These are phyloP conservation scores for Myiotriccus ornatus DNA, from an alignment of 2,797 vertebrate genomes.

Conservation along the genomic window DNA sequence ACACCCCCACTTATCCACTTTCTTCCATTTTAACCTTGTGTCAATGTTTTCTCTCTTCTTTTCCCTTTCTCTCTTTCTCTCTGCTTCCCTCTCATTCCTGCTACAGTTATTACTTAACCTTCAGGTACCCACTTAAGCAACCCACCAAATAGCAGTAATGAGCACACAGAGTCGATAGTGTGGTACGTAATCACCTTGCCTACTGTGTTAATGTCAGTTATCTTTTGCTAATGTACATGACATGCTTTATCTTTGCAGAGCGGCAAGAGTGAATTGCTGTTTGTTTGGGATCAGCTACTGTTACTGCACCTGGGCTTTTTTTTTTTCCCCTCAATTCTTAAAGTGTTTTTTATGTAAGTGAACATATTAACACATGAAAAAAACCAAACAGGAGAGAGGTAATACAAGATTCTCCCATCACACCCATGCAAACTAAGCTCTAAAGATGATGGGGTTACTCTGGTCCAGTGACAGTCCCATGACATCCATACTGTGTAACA, in stretches of 20 bases:
- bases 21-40: constrained; percentile 61
- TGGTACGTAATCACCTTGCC: constrained; percentile 72
- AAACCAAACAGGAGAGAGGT: background rate
- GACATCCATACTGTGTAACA: background rate
- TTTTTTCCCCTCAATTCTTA: background rate
- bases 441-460: background rate
- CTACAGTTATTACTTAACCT: constrained; percentile 72
- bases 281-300: constrained; percentile 70
- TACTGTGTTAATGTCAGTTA: constrained; percentile 74
- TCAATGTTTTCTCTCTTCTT: constrained; percentile 66
- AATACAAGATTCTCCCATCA: background rate
- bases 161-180: constrained; percentile 64
- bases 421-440: background rate
- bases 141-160: constrained; percentile 74
- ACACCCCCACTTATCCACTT: constrained; percentile 66
- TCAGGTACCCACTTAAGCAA: constrained; percentile 73
- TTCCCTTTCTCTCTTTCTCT: constrained; percentile 16
- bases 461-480: background rate
- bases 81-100: constrained; percentile 54
- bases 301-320: constrained; percentile 57
- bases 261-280: constrained; percentile 56
- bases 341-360: background rate
- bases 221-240: constrained; percentile 73
- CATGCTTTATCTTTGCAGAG: constrained; percentile 66
- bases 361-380: background rate